These are phyloP conservation scores for Pseudopleuronectes americanus DNA, from an alignment of 2,797 vertebrate species.

Conservation along the genomic window DNA sequence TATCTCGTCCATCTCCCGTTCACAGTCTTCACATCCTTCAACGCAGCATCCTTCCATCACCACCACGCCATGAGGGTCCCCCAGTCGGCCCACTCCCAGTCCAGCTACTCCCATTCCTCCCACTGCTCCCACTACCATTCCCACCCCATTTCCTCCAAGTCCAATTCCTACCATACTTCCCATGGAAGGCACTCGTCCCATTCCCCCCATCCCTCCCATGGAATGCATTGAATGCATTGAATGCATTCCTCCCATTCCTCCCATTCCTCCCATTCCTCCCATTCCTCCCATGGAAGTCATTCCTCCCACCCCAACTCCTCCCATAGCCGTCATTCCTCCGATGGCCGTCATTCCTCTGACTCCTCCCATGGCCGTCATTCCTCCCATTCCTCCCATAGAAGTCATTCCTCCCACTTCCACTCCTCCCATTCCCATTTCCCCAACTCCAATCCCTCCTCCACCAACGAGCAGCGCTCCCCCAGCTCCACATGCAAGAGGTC, in stretches of 20 bases:
- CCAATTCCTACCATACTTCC: slow-evolving; percentile 28
- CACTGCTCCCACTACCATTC: slow-evolving; percentile 24
- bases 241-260: slow-evolving; percentile 46
- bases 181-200: slow-evolving; percentile 29
- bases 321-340: slow-evolving; percentile 24
- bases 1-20: slow-evolving; percentile 81
- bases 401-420: slow-evolving; percentile 55
- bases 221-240: no score
- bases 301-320: slow-evolving; percentile 22
- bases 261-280: slow-evolving; percentile 53
- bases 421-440: slow-evolving; percentile 50
- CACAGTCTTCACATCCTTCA: slow-evolving; percentile 84
- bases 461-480: slow-evolving; percentile 61
- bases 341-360: slow-evolving; percentile 19
- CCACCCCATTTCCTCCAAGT: slow-evolving; percentile 7
- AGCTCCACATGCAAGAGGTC: slow-evolving; percentile 58
- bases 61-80: slow-evolving; percentile 68
- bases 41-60: slow-evolving; percentile 76
- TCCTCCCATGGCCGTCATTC: slow-evolving; percentile 16
- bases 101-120: slow-evolving; percentile 25
- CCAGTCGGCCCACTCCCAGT: slow-evolving; percentile 34
- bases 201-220: slow-evolving; percentile 2
- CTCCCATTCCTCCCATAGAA: slow-evolving; percentile 24
- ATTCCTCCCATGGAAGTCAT: slow-evolving; percentile 47
- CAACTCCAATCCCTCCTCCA: slow-evolving; percentile 65